Base-by-base conservation (phyloP, 2,797 vertebrate genomes). In the Hybognathus amarus region DNA sequence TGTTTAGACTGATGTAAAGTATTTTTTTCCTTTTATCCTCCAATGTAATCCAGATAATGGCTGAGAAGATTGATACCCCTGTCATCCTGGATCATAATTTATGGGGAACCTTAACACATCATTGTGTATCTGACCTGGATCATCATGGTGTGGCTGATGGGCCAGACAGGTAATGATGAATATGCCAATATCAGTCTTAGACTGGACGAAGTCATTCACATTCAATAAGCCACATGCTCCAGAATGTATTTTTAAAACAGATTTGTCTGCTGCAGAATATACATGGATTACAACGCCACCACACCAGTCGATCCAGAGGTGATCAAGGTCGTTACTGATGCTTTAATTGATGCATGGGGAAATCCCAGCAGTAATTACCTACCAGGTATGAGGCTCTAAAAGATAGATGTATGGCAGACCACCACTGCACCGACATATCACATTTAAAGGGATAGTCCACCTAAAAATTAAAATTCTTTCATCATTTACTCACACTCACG, bases 241-340 rank as follows among this genome's bases (percentile, higher is more conserved):
- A 76, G 27, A 54, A 27, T 69, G 30, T 54, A 50, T 69, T 69
- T 61, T 4, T n/a, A 38, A 27, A 47, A 45, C 42, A 4, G 7
- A 33, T 59, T 27, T 71, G 13, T 85, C 47, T 77, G 0, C 42
- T 78, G 7, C 52, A 96, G 93, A 42, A 91, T 99, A 81, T 99
- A 98, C 78, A 94, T 98, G 95, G 98, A 99, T 93, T 94, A 96
- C 87, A 99, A 99, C 0, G 97, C 98, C 18, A 99, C 98, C 0
- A 99, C 97, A 0, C 97, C 98, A 0, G 80, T 96, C 87, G 96
- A 96, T 30, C 93, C 94, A 0, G 96, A 96, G 59, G 98, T 94
- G 5, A 92, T 96, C n/a, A 88, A 88, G 80, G 94, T 91, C 0
- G 64, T 97, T 50, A 86, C 89, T 1, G 94, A 96, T 15, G 96